These are phyloP conservation scores for Daphoenositta chrysoptera DNA, from an alignment of 2,113 vertebrate genomes.

Conservation along the genomic window DNA sequence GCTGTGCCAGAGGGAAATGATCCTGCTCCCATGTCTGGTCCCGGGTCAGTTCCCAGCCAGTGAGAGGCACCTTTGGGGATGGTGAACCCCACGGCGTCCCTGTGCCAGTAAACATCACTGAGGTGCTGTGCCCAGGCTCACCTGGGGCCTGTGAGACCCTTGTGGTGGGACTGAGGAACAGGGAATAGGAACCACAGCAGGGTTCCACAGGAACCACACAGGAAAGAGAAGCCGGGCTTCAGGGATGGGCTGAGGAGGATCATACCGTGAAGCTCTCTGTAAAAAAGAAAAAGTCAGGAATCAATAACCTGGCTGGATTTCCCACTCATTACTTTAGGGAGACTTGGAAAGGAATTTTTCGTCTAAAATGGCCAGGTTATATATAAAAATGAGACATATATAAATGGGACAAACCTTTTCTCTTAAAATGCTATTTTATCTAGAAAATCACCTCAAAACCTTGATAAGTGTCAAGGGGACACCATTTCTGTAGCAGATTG, in stretches of 20 bases:
- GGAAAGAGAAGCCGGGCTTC: neutral
- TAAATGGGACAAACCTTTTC: neutral
- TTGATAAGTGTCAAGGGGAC: neutral
- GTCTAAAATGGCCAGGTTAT: neutral
- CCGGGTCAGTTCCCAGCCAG: neutral
- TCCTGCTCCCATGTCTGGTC: fast-evolving
- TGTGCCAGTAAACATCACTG: neutral
- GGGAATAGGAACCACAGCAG: neutral
- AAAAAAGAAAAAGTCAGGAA: neutral
- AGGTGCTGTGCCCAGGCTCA: neutral
- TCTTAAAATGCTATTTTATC: neutral
- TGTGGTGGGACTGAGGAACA: neutral
- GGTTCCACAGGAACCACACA: no score
- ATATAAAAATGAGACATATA: neutral
- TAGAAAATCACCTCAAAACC: neutral
- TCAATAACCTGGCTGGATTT: neutral
- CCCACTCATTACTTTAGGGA: neutral
- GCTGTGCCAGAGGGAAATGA: neutral
- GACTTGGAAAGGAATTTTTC: neutral
- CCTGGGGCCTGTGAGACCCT: fast-evolving
- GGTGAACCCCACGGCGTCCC: fast-evolving
- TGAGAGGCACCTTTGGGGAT: fast-evolving
- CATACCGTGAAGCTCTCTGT: neutral
- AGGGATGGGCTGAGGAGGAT: neutral
- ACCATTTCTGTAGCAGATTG: neutral